phyloP scores from a whole-genome alignment of 92 coral and sea anemone genomes.

The Parazoanthus swiftii region DNA sequence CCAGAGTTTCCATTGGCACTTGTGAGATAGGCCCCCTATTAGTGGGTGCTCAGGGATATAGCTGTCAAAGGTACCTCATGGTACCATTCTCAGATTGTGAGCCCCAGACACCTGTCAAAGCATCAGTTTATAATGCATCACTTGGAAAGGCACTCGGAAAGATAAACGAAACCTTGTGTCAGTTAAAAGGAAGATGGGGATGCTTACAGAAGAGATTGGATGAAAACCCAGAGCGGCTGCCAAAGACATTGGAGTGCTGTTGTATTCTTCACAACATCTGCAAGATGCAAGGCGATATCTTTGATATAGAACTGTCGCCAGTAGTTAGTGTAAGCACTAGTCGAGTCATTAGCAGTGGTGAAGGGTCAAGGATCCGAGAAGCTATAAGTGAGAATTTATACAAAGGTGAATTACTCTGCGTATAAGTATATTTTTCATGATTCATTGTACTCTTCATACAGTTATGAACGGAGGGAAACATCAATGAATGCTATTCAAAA shows the following conservation, averaged over 20 bases:
- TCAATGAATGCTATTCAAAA: too few species aligned
- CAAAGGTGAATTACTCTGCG: background rate
- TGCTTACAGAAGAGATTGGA: conserved; percentile 16
- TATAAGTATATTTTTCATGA: too few species aligned
- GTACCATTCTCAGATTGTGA: conserved; percentile 18
- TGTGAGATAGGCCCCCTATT: conserved; percentile 14
- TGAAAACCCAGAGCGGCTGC: conserved; percentile 14
- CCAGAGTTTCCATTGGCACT: conserved; percentile 5
- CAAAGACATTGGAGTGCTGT: background rate
- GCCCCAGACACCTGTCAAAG: conserved; percentile 11
- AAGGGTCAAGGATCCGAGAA: background rate
- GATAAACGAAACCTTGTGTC: conserved; percentile 1
- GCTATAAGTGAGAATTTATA: conserved; percentile 11
- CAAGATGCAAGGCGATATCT: conserved; percentile 5
- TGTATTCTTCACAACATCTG: conserved; percentile 24
- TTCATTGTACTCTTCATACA: too few species aligned
- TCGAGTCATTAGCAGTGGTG: conserved; percentile 10
- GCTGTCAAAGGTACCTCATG: conserved; percentile 10
- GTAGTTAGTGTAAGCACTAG: conserved; percentile 1
- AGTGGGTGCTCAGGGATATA: conserved; percentile 12
- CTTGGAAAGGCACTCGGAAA: background rate
- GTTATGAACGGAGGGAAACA: too few species aligned
- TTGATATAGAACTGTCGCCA: background rate
- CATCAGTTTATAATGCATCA: conserved; percentile 2
- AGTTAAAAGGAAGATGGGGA: conserved; percentile 21